Evolutionary conservation across 2,888 invertebrate species (phyloP), one percentile per base, ranked within the genome.

Genomic region (Muscina levida): DNA sequence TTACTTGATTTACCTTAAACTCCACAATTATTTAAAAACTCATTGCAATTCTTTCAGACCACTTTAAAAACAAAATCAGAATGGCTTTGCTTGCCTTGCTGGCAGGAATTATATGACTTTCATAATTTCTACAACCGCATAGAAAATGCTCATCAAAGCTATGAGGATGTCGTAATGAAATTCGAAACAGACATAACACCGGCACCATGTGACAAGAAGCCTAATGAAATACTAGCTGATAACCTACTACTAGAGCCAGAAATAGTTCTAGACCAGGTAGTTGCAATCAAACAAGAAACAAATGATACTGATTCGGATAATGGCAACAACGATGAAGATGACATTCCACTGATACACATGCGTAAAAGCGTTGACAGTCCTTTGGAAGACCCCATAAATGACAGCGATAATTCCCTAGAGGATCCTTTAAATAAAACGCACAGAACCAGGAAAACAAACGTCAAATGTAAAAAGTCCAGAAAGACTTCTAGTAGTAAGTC

Each of bases 61-160:
- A 3, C n/a, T 1, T 48, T 48, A 1, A 48, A 48, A 19, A 17
- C 48, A 1, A 48, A 48, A 48, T 39, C 42, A 13, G 8, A 15
- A 42, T 62, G 10, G 62, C 44, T 62, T 13, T 62, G 62, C 6
- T 4, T 1, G 6, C 1, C 22, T 13, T 62, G 62, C 19, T 62
- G 62, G 44, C 1, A 62, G 13, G 39, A 17, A 17, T 44, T 62
- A 24, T 2, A 44, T 39, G 42, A 62, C 2, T 62, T 62, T 10
- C 62, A 62, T 24, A n/a, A 44, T 11, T 62, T 62, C 24, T 62
- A 62, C 22, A 44, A 4, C 5, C 62, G 62, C n/a, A 62, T 62
- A 13, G 44, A 62, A 44, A 24, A 62, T 11, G 19, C 59, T 1
- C 59, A 62, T 22, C 13, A 44, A 6, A 11, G 44, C 11, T 44